These are phyloP conservation scores for Gymnarchus niloticus DNA, from an alignment of 2,113 vertebrate species.

Conservation along the genomic window DNA sequence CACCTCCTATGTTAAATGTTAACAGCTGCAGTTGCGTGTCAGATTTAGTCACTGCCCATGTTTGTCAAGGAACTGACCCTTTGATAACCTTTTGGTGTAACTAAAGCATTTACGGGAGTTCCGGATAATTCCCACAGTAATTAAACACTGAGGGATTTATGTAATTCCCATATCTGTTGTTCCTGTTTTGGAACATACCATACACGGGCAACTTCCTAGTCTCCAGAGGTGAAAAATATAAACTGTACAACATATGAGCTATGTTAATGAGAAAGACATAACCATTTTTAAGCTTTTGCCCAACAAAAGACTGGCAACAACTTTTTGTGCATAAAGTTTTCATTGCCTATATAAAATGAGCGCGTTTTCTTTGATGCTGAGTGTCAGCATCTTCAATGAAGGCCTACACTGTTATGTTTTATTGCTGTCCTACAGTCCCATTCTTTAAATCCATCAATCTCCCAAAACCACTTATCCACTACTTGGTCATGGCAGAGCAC, in stretches of 20 bases:
- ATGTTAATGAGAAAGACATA: not conserved
- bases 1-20: not conserved
- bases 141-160: not conserved
- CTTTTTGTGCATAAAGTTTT: not conserved
- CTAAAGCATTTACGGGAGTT: not conserved
- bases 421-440: not conserved
- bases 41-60: not conserved
- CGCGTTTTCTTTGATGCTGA: not conserved
- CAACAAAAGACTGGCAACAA: too few species aligned
- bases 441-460: not conserved
- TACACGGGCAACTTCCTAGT: not conserved
- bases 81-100: conserved; percentile 1
- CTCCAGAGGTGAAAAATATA: not conserved
- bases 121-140: not conserved
- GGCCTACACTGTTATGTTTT: not conserved
- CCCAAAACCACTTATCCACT: not conserved
- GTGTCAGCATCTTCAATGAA: not conserved
- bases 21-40: not conserved
- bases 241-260: not conserved
- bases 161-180: not conserved
- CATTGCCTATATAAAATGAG: not conserved
- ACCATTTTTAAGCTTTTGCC: not conserved
- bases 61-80: not conserved
- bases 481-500: not conserved
- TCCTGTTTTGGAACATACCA: not conserved